Evolutionary conservation across 2,113 vertebrate species (phyloP).

Genomic region (Oncorhynchus nerka): DNA sequence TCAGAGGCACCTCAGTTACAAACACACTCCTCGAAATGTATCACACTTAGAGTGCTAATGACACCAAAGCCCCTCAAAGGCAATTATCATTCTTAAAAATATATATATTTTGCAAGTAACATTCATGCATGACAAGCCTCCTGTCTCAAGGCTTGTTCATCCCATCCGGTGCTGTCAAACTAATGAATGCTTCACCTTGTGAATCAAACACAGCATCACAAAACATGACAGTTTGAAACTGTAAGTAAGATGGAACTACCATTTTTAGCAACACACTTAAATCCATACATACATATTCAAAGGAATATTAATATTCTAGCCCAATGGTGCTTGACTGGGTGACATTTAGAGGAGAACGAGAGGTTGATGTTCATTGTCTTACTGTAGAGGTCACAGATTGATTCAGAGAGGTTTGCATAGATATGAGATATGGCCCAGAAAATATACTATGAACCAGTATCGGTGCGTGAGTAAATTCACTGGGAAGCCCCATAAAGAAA

Average conservation of each 20-base stretch:
- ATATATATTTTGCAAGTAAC: conserved; percentile 42
- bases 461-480: too few species aligned
- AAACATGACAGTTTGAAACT: conserved; percentile 13
- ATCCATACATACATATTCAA: neutral
- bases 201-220: conserved; percentile 7
- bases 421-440: neutral
- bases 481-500: too few species aligned
- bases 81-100: conserved; percentile 12
- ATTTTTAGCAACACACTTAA: conserved; percentile 13
- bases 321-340: conserved; percentile 18
- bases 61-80: conserved; percentile 29
- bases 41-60: conserved; percentile 27
- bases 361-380: neutral
- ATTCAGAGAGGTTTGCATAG: neutral
- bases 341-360: conserved; percentile 20
- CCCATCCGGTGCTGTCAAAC: conserved; percentile 39
- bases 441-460: neutral
- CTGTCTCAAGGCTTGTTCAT: conserved; percentile 21
- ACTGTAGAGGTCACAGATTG: neutral
- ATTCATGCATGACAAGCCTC: conserved; percentile 13
- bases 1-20: conserved; percentile 25
- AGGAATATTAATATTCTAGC: conserved; percentile 18
- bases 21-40: conserved; percentile 12
- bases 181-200: conserved; percentile 14
- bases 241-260: conserved; percentile 15